Conservation (phyloP, 2,888 invertebrate genomes). For the Hypselothyrea guttata region DNA sequence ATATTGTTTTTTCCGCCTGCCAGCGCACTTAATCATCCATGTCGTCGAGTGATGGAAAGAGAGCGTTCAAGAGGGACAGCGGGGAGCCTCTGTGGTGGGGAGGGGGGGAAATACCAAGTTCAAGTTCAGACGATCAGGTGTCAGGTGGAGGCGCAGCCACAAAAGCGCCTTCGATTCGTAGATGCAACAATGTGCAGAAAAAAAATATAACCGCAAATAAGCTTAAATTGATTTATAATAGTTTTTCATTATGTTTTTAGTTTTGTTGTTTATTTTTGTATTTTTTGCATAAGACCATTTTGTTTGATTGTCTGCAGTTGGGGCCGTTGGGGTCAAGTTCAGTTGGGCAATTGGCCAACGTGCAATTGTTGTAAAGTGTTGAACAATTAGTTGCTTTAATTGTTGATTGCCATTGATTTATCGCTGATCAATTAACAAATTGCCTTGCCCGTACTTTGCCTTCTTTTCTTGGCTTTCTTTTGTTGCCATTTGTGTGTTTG, state of each 20-base stretch:
- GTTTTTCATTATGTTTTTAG: neutral
- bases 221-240: conserved; percentile 37
- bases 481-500: conserved; percentile 19
- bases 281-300: conserved; percentile 18
- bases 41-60: conserved; percentile 9
- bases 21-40: conserved; percentile 32
- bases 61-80: conserved; percentile 1
- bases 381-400: conserved; percentile 64
- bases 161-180: conserved; percentile 50
- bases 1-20: conserved; percentile 39
- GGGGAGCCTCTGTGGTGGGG: conserved; percentile 5
- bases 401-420: conserved; percentile 72
- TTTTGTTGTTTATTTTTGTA: conserved; percentile 26
- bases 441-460: conserved; percentile 68
- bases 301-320: conserved; percentile 59
- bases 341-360: conserved; percentile 49
- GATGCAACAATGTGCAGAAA: conserved; percentile 31
- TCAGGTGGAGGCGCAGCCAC: conserved; percentile 38
- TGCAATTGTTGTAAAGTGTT: conserved; percentile 58
- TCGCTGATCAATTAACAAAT: conserved; percentile 70
- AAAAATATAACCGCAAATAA: conserved; percentile 60
- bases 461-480: conserved; percentile 42
- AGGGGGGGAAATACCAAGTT: conserved; percentile 59
- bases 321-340: conserved; percentile 64
- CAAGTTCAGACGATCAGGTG: conserved; percentile 68